Conservation (phyloP, 1,140 invertebrate genomes). For the Drosophila subpulchrella region DNA sequence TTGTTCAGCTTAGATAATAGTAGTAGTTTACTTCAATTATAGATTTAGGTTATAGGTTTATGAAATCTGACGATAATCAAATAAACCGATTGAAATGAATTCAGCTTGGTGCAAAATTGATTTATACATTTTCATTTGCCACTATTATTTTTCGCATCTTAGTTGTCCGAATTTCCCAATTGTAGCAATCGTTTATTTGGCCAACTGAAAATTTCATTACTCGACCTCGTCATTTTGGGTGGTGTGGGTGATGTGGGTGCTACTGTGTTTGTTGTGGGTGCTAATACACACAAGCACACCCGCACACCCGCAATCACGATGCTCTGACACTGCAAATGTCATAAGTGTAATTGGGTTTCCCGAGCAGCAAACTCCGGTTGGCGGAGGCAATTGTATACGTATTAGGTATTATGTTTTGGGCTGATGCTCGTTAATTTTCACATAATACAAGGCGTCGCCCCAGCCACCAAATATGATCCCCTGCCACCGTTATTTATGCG, state of each 20-base stretch:
- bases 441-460: constrained; percentile 16
- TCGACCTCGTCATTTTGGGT: neutral
- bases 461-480: neutral
- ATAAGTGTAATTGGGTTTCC: constrained; percentile 76
- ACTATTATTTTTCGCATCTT: constrained; percentile 21
- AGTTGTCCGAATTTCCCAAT: neutral
- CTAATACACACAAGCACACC: constrained; percentile 2
- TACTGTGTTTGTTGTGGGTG: neutral
- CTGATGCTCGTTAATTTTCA: constrained; percentile 42
- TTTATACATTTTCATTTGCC: neutral
- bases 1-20: too few relatives aligned
- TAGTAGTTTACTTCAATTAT: too few relatives aligned
- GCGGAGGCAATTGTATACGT: constrained; percentile 24
- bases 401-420: constrained; percentile 37
- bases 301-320: constrained; percentile 10
- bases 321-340: constrained; percentile 62
- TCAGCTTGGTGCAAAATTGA: constrained; percentile 21
- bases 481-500: constrained; percentile 17
- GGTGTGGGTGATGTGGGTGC: constrained; percentile 14
- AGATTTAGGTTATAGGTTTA: too few relatives aligned
- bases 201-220: constrained; percentile 48
- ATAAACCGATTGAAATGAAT: neutral
- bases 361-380: constrained; percentile 26
- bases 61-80: too few relatives aligned
- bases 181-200: constrained; percentile 23